Base-by-base conservation (phyloP, 2,888 invertebrate species). In the Dasypogon diadema region DNA sequence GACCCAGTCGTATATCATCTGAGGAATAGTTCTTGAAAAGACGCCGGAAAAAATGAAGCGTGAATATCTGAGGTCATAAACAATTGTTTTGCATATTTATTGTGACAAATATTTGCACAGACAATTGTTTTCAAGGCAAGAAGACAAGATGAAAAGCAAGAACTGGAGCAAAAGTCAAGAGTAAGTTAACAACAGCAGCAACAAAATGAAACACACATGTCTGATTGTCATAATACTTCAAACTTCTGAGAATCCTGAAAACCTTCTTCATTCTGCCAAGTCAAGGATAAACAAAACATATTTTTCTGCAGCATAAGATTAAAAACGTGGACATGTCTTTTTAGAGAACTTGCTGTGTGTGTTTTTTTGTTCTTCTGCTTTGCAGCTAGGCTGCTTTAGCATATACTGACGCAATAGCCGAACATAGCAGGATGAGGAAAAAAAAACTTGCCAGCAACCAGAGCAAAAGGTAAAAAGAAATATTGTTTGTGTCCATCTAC, bases 61-160 rank as follows among this genome's bases (percentile, higher is more conserved):
- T 42, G 42, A 12, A n/a, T n/a, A 42, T 12, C n/a, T 42, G n/a
- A 12, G n/a, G n/a, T n/a, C 8, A n/a, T 12, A 42, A 42, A 6
- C 65, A 24, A 65, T 65, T 65, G 65, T 65, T 46, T 65, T 65
- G 46, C 46, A 65, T 46, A 65, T 65, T 65, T 65, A 65, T 46
- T 65, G 65, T 12, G 21, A 26, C 65, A 65, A 65, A 65, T 48
- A 65, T 65, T 65, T 65, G 42, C 46, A 18, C 48, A 65, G 42
- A 46, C 26, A 65, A 65, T 65, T 46, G 46, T 65, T 14, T 46
- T 26, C 37, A 6, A 42, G 42, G 42, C 42, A 42, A 42, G 30
- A 30, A n/a, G n/a, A n/a, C n/a, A n/a, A n/a, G n/a, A n/a, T n/a
- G n/a, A n/a, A n/a, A n/a, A 3, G 8, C 42, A 1, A 46, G 65